A percentile compares a stretch with the other conserved stretches of the same genome.
These are phyloP conservation scores for Neomonachus schauinslandi DNA, from an alignment of 2,113 vertebrate genomes.

Conservation along the genomic window DNA sequence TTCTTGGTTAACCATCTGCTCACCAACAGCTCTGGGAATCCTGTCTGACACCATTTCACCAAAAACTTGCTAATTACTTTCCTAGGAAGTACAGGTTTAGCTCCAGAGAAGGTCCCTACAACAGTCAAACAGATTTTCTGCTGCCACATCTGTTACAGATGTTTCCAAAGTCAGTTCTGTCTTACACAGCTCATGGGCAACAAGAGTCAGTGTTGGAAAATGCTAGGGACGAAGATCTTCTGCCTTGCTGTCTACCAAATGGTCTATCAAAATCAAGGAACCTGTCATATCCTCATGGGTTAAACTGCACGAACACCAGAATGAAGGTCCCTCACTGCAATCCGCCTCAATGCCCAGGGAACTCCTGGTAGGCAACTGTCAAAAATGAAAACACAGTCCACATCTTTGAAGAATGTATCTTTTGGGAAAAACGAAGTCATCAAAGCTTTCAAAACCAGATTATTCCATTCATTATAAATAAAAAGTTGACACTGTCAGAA, in stretches of 20 bases:
- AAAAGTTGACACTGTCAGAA: slow-evolving; percentile 88
- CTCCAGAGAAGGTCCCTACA: slow-evolving; percentile 87
- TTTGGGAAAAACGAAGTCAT: slow-evolving; percentile 88
- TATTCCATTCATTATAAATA: slow-evolving; percentile 90
- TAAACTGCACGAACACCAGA: slow-evolving; percentile 85
- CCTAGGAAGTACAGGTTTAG: slow-evolving; percentile 86
- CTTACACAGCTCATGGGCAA: slow-evolving; percentile 85
- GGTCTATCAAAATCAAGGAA: slow-evolving; percentile 84
- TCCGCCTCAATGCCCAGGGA: slow-evolving; percentile 84
- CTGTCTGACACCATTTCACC: slow-evolving; percentile 91
- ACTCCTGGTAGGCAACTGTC: slow-evolving; percentile 89
- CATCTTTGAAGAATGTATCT: slow-evolving; percentile 88
- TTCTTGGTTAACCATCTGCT: slow-evolving; percentile 82
- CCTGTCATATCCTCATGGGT: slow-evolving; percentile 85
- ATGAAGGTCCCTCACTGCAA: slow-evolving; percentile 82
- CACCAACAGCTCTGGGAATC: slow-evolving; percentile 89
- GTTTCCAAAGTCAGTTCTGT: slow-evolving; percentile 89
- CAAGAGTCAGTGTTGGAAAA: slow-evolving; percentile 66
- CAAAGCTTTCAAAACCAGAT: slow-evolving; percentile 87
- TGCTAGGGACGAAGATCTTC: slow-evolving; percentile 81
- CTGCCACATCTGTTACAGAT: slow-evolving; percentile 85
- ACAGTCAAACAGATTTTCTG: slow-evolving; percentile 77
- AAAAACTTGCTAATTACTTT: slow-evolving; percentile 88
- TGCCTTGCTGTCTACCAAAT: slow-evolving; percentile 82
- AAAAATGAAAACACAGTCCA: slow-evolving; percentile 88